A percentile compares a stretch with the other conserved stretches of the same genome.
Conservation (phyloP, 2,113 vertebrate genomes). For the Megalops atlanticus region DNA sequence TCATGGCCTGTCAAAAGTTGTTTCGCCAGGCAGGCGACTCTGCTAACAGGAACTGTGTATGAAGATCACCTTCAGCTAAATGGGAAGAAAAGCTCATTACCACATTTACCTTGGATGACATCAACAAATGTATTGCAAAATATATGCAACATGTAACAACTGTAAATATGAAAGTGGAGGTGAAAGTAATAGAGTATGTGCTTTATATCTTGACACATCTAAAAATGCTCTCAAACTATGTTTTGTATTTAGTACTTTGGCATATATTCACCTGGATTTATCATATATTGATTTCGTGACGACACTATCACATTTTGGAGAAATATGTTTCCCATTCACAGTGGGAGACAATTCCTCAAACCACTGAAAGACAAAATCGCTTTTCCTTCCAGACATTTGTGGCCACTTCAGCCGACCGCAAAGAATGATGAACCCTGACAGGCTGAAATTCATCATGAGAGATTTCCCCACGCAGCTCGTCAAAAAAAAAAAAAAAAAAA, state of each 20-base stretch:
- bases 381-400: slow-evolving; percentile 6
- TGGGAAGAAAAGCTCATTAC: not conserved
- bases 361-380: not conserved
- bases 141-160: not conserved
- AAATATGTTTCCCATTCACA: not conserved
- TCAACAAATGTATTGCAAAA: not conserved
- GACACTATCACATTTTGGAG: not conserved
- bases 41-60: not conserved
- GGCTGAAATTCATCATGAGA: slow-evolving; percentile 27
- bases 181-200: no score
- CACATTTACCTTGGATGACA: not conserved
- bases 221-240: not conserved
- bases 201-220: no score
- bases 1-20: slow-evolving; percentile 4
- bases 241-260: not conserved
- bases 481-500: no score
- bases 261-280: no score
- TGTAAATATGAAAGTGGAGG: not conserved
- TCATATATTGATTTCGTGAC: not conserved
- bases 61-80: not conserved
- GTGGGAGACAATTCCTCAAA: not conserved
- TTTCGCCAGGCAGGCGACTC: not conserved
- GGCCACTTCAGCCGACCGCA: not conserved
- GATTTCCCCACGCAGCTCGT: slow-evolving; percentile 19
- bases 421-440: not conserved